Base-by-base conservation (phyloP, 1,140 invertebrate genomes). In the Spodoptera litura region DNA sequence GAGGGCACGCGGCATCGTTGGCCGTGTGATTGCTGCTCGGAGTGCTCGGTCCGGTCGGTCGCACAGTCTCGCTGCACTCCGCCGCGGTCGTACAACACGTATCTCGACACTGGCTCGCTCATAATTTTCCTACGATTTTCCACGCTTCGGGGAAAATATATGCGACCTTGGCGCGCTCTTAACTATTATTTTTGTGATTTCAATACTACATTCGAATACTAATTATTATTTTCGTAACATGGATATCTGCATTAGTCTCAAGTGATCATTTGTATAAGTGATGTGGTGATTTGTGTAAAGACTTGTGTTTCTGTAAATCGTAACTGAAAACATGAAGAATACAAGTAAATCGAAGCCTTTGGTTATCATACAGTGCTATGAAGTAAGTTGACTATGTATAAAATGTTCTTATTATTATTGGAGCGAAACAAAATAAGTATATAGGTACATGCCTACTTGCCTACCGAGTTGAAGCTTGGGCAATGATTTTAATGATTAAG, bases 331-430 rank as follows among this genome's bases (percentile, higher is more conserved):
- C 79, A 93, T 92, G 89, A 95, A 92, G 91, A 91, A 90, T 77
- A 91, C 83, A 80, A 83, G 82, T 38, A 94, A 92, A 85, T 87
- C 88, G 62, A 93, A 94, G 80, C 95, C 95, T 12, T 83, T 95
- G 62, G 95, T 95, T 80, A 89, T 93, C 71, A 95, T 95, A 82
- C 95, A 95, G 81, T 95, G 95, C 88, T 95, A 95, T 83, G 94
- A 95, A 94, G 95, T 95, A 92, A 95, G 94, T 95, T 79, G 38
- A 83, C 58, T 66, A 81, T 58, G 56, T 70, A 75, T 74, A 64
- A 73, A 78, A 77, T 78, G 66, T 83, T 73, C 79, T 76, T 82
- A 64, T 80, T 82, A 73, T 84, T 79, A 86, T 78, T 79, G 66
- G 81, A 86, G 79, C 83, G 79, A 84, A 80, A 70, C 64, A 68